Percentiles rank a stretch among this genome's conserved stretches.
Conservation (phyloP, 1,140 invertebrate genomes). For the Solen grandis region DNA sequence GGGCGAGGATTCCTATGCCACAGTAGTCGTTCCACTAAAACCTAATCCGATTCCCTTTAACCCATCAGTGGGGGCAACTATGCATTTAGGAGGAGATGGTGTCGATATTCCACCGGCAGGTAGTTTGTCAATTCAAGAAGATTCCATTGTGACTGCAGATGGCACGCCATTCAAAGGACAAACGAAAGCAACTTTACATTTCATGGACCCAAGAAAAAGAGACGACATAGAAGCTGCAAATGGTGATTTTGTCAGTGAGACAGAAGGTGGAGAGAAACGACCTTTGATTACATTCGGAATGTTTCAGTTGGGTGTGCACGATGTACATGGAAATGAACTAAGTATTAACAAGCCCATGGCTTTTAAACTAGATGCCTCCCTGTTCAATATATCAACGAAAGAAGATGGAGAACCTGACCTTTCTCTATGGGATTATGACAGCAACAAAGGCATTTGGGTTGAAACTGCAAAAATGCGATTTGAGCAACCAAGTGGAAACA, state of each 20-base stretch:
- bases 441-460: slow-evolving; percentile 30
- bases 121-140: slow-evolving; percentile 4
- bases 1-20: background rate
- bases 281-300: slow-evolving; percentile 37
- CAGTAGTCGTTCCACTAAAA: slow-evolving; percentile 24
- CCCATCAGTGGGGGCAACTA: background rate
- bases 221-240: slow-evolving; percentile 28
- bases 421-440: slow-evolving; percentile 33
- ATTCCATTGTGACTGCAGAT: slow-evolving; percentile 16
- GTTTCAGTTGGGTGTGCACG: background rate
- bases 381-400: slow-evolving; percentile 18
- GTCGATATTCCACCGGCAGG: background rate
- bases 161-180: slow-evolving; percentile 15
- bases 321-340: background rate
- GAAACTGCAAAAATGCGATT: slow-evolving; percentile 20
- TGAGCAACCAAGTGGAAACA: background rate
- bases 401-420: slow-evolving; percentile 24
- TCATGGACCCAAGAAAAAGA: slow-evolving; percentile 35
- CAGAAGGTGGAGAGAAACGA: background rate
- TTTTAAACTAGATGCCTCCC: slow-evolving; percentile 8
- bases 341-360: slow-evolving; percentile 9
- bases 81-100: background rate
- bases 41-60: slow-evolving; percentile 3
- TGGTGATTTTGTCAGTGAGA: slow-evolving; percentile 10
- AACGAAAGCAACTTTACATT: slow-evolving; percentile 27